Evolutionary conservation across 2,113 vertebrate species (phyloP).

Genomic region (Pedionomus torquatus): DNA sequence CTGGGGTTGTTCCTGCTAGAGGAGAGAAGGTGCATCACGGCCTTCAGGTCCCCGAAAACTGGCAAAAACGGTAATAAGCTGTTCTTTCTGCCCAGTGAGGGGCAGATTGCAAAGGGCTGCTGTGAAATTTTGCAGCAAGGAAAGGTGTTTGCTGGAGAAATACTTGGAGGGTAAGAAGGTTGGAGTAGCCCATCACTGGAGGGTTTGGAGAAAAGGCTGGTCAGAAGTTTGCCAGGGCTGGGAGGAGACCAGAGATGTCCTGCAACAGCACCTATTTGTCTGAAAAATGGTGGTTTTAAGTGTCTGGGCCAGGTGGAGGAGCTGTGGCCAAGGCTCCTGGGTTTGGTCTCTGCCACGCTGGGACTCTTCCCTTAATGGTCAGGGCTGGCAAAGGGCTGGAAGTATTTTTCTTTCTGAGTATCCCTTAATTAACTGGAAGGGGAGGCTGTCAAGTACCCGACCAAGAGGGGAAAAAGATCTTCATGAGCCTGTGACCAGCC

Average conservation of each 20-base stretch:
- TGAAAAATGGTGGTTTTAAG: background rate
- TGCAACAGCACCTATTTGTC: background rate
- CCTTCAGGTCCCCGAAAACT: background rate
- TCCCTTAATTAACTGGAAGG: conserved; percentile 46
- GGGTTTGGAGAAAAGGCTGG: background rate
- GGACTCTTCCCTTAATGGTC: background rate
- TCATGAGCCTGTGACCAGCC: background rate
- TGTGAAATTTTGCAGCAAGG: background rate
- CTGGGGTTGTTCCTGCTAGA: background rate
- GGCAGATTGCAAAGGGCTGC: background rate
- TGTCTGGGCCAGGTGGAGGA: background rate
- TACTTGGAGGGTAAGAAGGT: background rate
- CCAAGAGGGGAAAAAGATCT: conserved; percentile 11
- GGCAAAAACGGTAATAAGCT: background rate
- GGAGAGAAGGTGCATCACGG: background rate
- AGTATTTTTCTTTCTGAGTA: conserved; percentile 7
- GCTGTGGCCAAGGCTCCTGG: background rate
- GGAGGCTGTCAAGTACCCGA: conserved; percentile 1
- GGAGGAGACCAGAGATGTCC: background rate
- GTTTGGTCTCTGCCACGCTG: background rate
- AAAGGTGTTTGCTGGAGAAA: background rate
- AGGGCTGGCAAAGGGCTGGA: conserved; percentile 28
- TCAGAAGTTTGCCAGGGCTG: background rate
- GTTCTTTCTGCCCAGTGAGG: background rate
- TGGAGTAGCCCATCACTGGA: background rate